Evolutionary conservation across 1,140 invertebrate genomes (phyloP).

Genomic region (Musca domestica): DNA sequence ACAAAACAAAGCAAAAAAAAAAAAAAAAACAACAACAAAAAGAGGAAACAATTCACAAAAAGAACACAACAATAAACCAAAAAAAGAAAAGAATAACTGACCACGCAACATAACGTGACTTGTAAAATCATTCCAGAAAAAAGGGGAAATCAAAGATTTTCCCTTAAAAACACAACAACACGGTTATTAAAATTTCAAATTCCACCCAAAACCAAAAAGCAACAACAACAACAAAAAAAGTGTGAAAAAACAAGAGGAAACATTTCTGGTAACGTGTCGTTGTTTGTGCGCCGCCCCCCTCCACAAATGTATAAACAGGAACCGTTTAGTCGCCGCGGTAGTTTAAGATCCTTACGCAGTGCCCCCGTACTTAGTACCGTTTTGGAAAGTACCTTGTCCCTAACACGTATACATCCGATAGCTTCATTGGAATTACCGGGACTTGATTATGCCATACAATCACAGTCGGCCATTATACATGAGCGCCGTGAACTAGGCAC

Average conservation of each 20-base stretch:
- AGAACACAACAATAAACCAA: background rate
- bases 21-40: background rate
- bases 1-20: background rate
- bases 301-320: slow-evolving; percentile 52
- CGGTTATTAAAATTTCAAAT: no score
- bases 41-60: background rate
- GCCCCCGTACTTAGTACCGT: slow-evolving; percentile 51
- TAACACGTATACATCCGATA: slow-evolving; percentile 53
- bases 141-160: no score
- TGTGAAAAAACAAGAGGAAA: background rate
- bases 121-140: background rate
- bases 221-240: background rate
- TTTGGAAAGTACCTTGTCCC: slow-evolving; percentile 49
- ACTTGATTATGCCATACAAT: slow-evolving; percentile 49
- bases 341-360: slow-evolving; percentile 53
- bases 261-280: slow-evolving; percentile 12
- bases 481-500: slow-evolving; percentile 47
- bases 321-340: slow-evolving; percentile 49
- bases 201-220: background rate
- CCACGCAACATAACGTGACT: slow-evolving; percentile 15
- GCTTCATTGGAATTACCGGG: slow-evolving; percentile 51
- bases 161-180: no score
- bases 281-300: background rate
- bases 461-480: slow-evolving; percentile 43
- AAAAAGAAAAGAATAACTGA: background rate